Conservation (phyloP, 2,888 invertebrate genomes). For the Drosophila melanosoma region DNA sequence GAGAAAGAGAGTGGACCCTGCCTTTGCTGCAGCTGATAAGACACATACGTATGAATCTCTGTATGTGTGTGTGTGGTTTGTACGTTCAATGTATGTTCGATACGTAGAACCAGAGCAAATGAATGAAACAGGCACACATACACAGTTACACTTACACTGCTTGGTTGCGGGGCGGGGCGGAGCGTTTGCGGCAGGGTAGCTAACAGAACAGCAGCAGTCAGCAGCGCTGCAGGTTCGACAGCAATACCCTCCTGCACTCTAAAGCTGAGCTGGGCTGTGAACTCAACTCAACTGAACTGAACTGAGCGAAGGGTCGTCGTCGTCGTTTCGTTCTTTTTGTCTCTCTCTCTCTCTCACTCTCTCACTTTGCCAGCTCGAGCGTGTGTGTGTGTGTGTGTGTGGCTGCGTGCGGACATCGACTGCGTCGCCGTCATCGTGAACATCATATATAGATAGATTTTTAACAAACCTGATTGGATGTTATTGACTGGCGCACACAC, state of each 20-base stretch:
- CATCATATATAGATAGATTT: constrained; percentile 84
- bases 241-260: constrained; percentile 49
- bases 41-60: constrained; percentile 39
- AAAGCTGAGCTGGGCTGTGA: constrained; percentile 25
- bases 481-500: constrained; percentile 83
- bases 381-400: constrained; percentile 29
- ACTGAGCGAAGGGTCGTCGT: constrained; percentile 59
- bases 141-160: not conserved
- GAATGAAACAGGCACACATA: constrained; percentile 63
- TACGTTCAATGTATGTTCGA: constrained; percentile 77
- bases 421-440: constrained; percentile 82
- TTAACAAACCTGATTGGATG: constrained; percentile 85
- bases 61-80: constrained; percentile 18
- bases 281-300: constrained; percentile 26
- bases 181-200: constrained; percentile 41
- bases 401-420: constrained; percentile 76
- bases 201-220: constrained; percentile 18
- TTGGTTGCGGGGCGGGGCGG: constrained; percentile 40
- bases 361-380: constrained; percentile 12
- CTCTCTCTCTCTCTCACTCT: constrained; percentile 38
- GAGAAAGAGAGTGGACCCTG: constrained; percentile 64
- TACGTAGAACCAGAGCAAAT: constrained; percentile 68
- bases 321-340: constrained; percentile 26
- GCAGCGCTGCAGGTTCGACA: constrained; percentile 62
- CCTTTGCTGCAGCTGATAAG: constrained; percentile 75